Conservation (phyloP, 1,140 invertebrate genomes). For the Pseudomyrmex dendroicus region DNA sequence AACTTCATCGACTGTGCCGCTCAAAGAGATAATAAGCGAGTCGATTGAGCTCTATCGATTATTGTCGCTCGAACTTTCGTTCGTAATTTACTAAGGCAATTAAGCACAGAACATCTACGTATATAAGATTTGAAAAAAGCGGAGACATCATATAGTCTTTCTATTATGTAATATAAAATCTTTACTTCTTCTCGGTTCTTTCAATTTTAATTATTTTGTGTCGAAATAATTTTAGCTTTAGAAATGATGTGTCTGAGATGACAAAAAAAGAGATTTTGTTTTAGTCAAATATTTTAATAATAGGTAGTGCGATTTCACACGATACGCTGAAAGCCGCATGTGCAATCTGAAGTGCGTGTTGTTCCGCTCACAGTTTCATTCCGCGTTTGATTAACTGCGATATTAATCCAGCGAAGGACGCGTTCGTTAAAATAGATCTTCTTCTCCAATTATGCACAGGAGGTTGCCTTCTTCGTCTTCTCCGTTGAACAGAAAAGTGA, state of each 20-base stretch:
- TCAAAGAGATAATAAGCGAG: slow-evolving; percentile 33
- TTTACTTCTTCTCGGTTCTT: neutral
- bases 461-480: slow-evolving; percentile 74
- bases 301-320: neutral
- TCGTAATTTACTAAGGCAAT: slow-evolving; percentile 12
- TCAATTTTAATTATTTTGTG: slow-evolving; percentile 4
- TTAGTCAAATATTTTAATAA: neutral
- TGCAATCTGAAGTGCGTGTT: slow-evolving; percentile 13
- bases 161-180: neutral
- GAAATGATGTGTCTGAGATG: neutral
- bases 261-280: neutral
- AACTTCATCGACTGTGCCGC: slow-evolving; percentile 11
- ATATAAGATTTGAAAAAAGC: neutral
- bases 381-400: slow-evolving; percentile 71
- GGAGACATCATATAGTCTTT: neutral
- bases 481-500: slow-evolving; percentile 46
- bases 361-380: slow-evolving; percentile 71
- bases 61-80: neutral
- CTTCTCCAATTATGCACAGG: slow-evolving; percentile 34
- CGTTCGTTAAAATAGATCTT: slow-evolving; percentile 73
- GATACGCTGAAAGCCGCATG: slow-evolving; percentile 14
- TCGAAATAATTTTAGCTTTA: too few species aligned
- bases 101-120: neutral
- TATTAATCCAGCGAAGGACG: slow-evolving; percentile 69
- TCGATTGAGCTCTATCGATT: slow-evolving; percentile 40